Conservation (phyloP, 2,888 invertebrate species). For the Patella pellucida region DNA sequence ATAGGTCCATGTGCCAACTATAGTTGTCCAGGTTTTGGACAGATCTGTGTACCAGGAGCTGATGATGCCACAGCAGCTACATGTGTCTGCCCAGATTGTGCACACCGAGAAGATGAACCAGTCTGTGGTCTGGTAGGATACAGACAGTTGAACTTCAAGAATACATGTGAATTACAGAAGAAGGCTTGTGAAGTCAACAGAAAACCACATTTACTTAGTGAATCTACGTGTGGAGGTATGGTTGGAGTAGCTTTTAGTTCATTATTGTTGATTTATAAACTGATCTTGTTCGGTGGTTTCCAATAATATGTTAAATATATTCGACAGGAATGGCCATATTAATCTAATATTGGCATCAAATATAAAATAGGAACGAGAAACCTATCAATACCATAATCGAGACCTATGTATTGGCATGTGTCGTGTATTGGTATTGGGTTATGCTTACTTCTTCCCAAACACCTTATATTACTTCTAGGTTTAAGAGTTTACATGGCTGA, state of each 20-base stretch:
- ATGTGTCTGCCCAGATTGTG: conserved; percentile 46
- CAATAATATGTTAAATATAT: too few relatives aligned
- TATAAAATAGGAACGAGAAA: too few relatives aligned
- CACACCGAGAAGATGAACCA: conserved; percentile 35
- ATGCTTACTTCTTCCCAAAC: too few relatives aligned
- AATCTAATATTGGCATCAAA: too few relatives aligned
- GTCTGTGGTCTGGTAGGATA: conserved; percentile 39
- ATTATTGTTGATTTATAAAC: too few relatives aligned
- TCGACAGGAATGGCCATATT: too few relatives aligned
- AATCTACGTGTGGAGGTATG: conserved; percentile 45
- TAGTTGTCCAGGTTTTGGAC: conserved; percentile 27
- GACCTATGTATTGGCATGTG: too few relatives aligned
- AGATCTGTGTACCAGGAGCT: conserved; percentile 34
- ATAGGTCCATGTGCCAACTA: conserved; percentile 38
- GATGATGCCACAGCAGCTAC: conserved; percentile 19
- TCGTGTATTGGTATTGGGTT: too few relatives aligned
- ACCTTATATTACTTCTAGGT: too few relatives aligned
- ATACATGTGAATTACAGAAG: conserved; percentile 38
- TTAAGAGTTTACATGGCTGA: too few relatives aligned
- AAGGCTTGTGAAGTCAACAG: conserved; percentile 33
- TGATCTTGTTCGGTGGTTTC: too few relatives aligned
- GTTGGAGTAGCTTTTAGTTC: background rate
- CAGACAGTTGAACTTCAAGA: conserved; percentile 30
- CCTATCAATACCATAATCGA: too few relatives aligned
- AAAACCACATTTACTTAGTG: conserved; percentile 35